These are phyloP conservation scores for Narcine bancroftii DNA, from an alignment of 2,113 vertebrate species.

Conservation along the genomic window DNA sequence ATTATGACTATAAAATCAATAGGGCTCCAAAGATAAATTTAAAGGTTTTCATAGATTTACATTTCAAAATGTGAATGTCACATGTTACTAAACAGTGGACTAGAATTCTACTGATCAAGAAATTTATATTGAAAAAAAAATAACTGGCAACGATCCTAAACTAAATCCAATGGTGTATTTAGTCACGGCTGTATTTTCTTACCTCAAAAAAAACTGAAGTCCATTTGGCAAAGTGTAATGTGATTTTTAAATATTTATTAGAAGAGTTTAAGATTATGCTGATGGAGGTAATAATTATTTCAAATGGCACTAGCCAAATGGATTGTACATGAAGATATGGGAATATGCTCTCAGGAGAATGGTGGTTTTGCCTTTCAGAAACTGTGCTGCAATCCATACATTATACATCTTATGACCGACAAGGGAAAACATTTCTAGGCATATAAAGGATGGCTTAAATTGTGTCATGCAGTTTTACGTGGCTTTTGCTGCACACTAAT, in stretches of 20 bases:
- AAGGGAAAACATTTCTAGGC: slow-evolving; percentile 26
- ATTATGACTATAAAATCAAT: background rate
- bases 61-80: background rate
- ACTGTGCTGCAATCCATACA: slow-evolving; percentile 18
- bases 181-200: background rate
- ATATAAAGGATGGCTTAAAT: slow-evolving; percentile 27
- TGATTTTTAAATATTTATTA: background rate
- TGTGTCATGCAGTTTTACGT: slow-evolving; percentile 61
- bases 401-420: slow-evolving; percentile 21
- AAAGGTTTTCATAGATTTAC: background rate
- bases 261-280: background rate
- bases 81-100: background rate
- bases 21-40: background rate
- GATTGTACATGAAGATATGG: background rate
- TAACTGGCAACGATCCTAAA: too few relatives aligned
- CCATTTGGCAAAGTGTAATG: background rate
- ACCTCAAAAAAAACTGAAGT: background rate
- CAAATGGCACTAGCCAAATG: background rate
- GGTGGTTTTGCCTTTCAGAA: slow-evolving; percentile 24
- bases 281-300: slow-evolving; percentile 23
- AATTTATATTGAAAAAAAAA: background rate
- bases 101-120: background rate
- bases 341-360: background rate
- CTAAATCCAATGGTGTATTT: background rate
- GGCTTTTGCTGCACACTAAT: slow-evolving; percentile 63